These are phyloP conservation scores for Julus scandinavius DNA, from an alignment of 2,888 invertebrate species.

Conservation along the genomic window DNA sequence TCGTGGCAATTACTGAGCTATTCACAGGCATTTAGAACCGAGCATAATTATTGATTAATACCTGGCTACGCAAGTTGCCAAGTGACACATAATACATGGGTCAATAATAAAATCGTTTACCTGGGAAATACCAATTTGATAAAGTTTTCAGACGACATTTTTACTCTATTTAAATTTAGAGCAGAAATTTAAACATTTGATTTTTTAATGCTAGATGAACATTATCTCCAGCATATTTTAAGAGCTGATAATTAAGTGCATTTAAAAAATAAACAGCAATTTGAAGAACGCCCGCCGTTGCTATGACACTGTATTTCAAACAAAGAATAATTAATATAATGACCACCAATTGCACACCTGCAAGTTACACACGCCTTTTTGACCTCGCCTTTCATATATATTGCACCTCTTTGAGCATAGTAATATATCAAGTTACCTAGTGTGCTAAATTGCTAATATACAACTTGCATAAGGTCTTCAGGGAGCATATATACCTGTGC, in stretches of 20 bases:
- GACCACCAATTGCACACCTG: conserved; percentile 36
- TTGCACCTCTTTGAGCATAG: neutral
- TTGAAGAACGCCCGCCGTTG: neutral
- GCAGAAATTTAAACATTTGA: neutral
- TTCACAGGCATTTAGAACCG: neutral
- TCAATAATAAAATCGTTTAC: neutral
- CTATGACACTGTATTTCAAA: neutral
- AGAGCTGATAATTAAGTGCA: neutral
- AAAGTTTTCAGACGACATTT: neutral
- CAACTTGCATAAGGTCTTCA: too few species aligned
- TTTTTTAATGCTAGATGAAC: neutral
- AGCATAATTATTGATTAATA: conserved; percentile 27
- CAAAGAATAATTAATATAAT: neutral
- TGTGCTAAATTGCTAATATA: too few species aligned
- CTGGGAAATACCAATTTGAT: neutral
- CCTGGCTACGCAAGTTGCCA: neutral
- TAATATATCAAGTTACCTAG: neutral
- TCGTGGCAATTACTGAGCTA: neutral
- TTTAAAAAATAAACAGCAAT: neutral
- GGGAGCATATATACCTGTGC: too few species aligned
- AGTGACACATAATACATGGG: conserved; percentile 12
- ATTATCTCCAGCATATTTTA: neutral
- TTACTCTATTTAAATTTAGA: neutral
- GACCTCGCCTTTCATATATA: neutral
- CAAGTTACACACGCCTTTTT: neutral